These are phyloP conservation scores for Neostethus bicornis DNA, from an alignment of 2,797 vertebrate species.

Conservation along the genomic window DNA sequence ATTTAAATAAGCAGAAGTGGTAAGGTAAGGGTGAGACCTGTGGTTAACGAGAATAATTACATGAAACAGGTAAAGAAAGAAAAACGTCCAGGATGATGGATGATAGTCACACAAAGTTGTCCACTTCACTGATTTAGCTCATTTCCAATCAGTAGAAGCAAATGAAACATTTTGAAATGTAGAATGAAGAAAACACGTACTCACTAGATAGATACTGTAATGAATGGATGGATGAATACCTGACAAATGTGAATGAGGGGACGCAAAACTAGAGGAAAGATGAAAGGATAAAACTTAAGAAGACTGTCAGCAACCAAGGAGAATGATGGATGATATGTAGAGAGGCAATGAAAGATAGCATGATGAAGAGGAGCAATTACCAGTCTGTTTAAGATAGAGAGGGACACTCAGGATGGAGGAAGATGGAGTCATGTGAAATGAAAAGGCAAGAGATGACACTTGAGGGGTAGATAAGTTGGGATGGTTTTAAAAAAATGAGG, in stretches of 20 bases:
- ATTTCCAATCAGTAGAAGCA: slow-evolving; percentile 41
- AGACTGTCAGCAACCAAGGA: slow-evolving; percentile 28
- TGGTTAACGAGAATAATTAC: slow-evolving; percentile 16
- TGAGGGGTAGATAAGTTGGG: slow-evolving; percentile 52
- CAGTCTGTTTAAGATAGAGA: slow-evolving; percentile 56
- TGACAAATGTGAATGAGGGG: slow-evolving; percentile 29
- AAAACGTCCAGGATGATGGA: slow-evolving; percentile 29
- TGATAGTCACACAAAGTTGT: slow-evolving; percentile 21
- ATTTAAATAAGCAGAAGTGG: background rate
- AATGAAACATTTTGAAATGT: slow-evolving; percentile 27
- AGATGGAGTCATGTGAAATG: slow-evolving; percentile 58
- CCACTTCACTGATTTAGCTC: slow-evolving; percentile 28
- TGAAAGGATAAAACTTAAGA: slow-evolving; percentile 39
- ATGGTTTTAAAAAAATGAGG: slow-evolving; percentile 38
- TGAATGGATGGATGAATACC: slow-evolving; percentile 14
- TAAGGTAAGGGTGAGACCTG: background rate
- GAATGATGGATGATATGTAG: slow-evolving; percentile 38
- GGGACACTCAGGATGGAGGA: slow-evolving; percentile 36
- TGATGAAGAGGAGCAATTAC: slow-evolving; percentile 63
- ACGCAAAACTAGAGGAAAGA: slow-evolving; percentile 4
- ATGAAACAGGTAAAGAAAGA: slow-evolving; percentile 4
- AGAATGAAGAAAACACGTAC: slow-evolving; percentile 37
- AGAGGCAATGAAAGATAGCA: slow-evolving; percentile 28
- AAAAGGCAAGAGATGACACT: slow-evolving; percentile 56
- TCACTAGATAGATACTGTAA: slow-evolving; percentile 45